Percentiles rank a stretch among this genome's conserved stretches.
Conservation (phyloP, 37 sponge, comb jelly and placozoan genomes). For the Amphimedon queenslandica region DNA sequence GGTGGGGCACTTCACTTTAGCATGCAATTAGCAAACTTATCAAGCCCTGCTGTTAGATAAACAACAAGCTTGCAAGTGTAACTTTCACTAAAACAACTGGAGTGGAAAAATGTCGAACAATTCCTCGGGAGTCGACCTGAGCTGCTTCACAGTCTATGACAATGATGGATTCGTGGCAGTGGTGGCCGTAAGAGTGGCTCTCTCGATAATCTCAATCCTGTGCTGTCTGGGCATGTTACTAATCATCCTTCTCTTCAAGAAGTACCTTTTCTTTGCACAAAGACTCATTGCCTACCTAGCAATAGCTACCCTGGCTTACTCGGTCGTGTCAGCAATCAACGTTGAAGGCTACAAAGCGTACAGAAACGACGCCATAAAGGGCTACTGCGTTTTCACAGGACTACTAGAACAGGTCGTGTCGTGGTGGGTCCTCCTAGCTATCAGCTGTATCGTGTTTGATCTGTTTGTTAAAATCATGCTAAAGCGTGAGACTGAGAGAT, state of each 20-base stretch:
- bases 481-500: slow-evolving; percentile 1
- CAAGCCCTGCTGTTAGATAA: no score
- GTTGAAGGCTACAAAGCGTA: slow-evolving; percentile 23
- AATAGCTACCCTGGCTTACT: slow-evolving; percentile 43
- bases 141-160: not conserved
- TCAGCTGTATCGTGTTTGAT: slow-evolving; percentile 33
- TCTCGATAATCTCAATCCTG: slow-evolving; percentile 7
- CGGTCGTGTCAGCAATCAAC: slow-evolving; percentile 21
- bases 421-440: slow-evolving; percentile 24
- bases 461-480: slow-evolving; percentile 29
- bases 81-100: not conserved
- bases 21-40: no score
- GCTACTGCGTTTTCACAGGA: slow-evolving; percentile 19
- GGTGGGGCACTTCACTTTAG: no score
- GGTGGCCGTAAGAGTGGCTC: not conserved
- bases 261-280: slow-evolving; percentile 75
- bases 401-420: slow-evolving; percentile 34
- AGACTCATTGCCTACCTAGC: slow-evolving; percentile 76
- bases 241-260: slow-evolving; percentile 68
- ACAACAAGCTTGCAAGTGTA: not conserved
- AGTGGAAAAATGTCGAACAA: not conserved
- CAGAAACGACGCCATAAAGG: not conserved
- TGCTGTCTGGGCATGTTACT: slow-evolving; percentile 40
- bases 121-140: not conserved
- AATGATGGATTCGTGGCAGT: not conserved